Evolutionary conservation across 2,113 vertebrate species (phyloP).

Genomic region (Pluvialis apricaria): DNA sequence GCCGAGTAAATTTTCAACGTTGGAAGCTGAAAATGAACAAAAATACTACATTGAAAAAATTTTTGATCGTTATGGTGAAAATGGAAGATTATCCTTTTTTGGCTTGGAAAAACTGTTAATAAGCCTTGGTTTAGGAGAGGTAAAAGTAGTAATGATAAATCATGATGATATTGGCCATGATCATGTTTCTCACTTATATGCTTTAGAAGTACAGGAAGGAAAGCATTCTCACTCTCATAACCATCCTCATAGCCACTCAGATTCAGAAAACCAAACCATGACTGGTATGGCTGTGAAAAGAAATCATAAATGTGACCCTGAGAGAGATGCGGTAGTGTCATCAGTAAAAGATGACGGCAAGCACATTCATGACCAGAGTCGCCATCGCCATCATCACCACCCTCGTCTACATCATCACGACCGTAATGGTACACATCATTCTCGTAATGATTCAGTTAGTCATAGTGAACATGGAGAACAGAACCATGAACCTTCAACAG

Average conservation of each 20-base stretch:
- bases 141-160: constrained; percentile 85
- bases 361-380: constrained; percentile 34
- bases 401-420: constrained; percentile 62
- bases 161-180: constrained; percentile 93
- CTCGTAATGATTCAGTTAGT: constrained; percentile 52
- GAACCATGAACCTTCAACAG: constrained; percentile 62
- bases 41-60: constrained; percentile 92
- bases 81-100: constrained; percentile 86
- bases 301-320: constrained; percentile 60
- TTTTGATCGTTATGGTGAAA: constrained; percentile 88
- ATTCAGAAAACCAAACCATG: constrained; percentile 70
- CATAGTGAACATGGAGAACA: constrained; percentile 61
- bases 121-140: constrained; percentile 90
- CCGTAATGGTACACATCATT: constrained; percentile 63
- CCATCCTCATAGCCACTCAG: constrained; percentile 60
- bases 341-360: constrained; percentile 57
- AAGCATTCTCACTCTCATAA: constrained; percentile 79
- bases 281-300: constrained; percentile 41
- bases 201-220: constrained; percentile 87
- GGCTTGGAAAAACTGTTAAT: constrained; percentile 90
- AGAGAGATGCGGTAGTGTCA: constrained; percentile 42
- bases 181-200: constrained; percentile 90
- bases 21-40: constrained; percentile 83
- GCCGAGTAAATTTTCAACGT: constrained; percentile 63
- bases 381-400: constrained; percentile 58